Percentiles rank a stretch among this genome's conserved stretches.
phyloP scores from a whole-genome alignment of 2,888 invertebrate species.

The Pachliopta kotzebuea region DNA sequence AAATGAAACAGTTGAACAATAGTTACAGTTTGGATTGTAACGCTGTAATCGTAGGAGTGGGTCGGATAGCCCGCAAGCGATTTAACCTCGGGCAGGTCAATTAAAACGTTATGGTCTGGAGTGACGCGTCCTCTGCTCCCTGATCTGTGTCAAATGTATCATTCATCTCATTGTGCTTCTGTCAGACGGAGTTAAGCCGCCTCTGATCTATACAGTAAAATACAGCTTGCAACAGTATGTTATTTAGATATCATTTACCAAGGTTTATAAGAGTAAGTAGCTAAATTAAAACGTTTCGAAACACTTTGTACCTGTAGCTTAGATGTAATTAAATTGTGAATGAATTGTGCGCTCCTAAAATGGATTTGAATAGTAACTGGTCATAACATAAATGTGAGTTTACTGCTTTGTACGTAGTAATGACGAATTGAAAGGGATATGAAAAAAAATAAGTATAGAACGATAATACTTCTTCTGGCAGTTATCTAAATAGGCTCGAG shows the following conservation, averaged over 20 bases:
- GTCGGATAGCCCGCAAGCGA: constrained; percentile 66
- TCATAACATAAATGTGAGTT: constrained; percentile 8
- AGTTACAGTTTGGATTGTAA: constrained; percentile 4
- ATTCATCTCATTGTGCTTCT: constrained; percentile 21
- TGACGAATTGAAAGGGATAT: constrained; percentile 2
- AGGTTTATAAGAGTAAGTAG: constrained; percentile 1
- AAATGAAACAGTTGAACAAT: constrained; percentile 1
- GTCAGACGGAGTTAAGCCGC: constrained; percentile 8
- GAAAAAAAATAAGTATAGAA: constrained; percentile 21
- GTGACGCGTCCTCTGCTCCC: constrained; percentile 42
- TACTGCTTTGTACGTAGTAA: constrained; percentile 19
- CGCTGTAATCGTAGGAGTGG: constrained; percentile 25
- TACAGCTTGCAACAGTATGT: neutral
- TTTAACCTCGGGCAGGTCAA: constrained; percentile 77
- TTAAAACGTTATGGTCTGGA: constrained; percentile 67
- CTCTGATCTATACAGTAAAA: neutral
- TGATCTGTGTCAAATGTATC: constrained; percentile 39
- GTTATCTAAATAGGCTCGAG: constrained; percentile 16
- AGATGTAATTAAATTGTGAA: constrained; percentile 7
- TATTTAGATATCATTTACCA: neutral
- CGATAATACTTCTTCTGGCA: constrained; percentile 15
- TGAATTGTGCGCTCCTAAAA: constrained; percentile 25
- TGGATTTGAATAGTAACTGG: constrained; percentile 19
- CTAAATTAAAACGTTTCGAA: neutral
- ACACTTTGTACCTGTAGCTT: neutral